These are phyloP conservation scores for Ardeotis arabs DNA, from an alignment of 2,113 vertebrate species.

Conservation along the genomic window DNA sequence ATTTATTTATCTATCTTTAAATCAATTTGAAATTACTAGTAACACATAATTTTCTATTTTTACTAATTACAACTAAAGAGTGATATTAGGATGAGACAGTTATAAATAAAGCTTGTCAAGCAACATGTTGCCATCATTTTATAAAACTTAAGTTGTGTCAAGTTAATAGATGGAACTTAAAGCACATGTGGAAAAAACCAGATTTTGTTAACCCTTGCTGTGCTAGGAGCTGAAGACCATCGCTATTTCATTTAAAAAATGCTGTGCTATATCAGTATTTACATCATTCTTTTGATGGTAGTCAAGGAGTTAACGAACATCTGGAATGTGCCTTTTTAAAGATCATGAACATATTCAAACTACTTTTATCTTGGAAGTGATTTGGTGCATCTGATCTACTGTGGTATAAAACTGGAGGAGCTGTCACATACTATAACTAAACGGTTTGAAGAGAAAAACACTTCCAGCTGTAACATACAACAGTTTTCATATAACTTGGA, in stretches of 20 bases:
- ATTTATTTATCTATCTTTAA: conserved; percentile 4
- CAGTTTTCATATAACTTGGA: background rate
- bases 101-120: conserved; percentile 39
- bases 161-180: conserved; percentile 1
- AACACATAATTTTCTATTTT: conserved; percentile 7
- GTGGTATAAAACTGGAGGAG: conserved; percentile 7
- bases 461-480: conserved; percentile 37
- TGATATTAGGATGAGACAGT: conserved; percentile 13
- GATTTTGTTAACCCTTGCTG: background rate
- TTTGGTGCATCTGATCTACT: conserved; percentile 2
- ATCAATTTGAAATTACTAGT: conserved; percentile 31
- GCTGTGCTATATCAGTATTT: background rate
- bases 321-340: conserved; percentile 34
- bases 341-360: conserved; percentile 11
- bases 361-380: conserved; percentile 22
- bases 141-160: background rate
- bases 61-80: conserved; percentile 36
- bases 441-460: conserved; percentile 35
- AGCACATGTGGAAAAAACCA: background rate
- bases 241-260: background rate
- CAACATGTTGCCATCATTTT: background rate
- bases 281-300: background rate
- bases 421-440: conserved; percentile 22
- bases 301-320: conserved; percentile 29
- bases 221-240: background rate